Percentiles rank a stretch among this genome's conserved stretches.
Evolutionary conservation across 1,140 invertebrate species (phyloP).

Genomic region (Brachionus koreanus): DNA sequence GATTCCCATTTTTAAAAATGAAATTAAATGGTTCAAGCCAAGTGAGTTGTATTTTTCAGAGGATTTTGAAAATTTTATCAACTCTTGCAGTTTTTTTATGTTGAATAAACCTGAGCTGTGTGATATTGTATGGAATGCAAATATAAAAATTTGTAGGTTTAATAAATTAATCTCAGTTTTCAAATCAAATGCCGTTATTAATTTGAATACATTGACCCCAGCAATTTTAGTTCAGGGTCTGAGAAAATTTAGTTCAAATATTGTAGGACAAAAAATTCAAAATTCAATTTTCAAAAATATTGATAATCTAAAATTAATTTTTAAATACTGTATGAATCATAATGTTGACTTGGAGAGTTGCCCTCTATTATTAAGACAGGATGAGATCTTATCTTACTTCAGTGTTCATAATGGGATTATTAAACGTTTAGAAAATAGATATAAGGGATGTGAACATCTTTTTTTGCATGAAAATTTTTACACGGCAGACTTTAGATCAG

Average conservation of each 20-base stretch:
- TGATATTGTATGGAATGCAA: background rate
- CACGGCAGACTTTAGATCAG: too few species aligned
- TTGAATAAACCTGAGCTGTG: background rate
- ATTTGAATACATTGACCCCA: background rate
- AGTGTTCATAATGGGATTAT: background rate
- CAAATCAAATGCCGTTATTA: background rate
- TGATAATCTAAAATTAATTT: background rate
- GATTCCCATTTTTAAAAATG: background rate
- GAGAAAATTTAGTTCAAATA: background rate
- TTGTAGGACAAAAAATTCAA: background rate
- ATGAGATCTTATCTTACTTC: background rate
- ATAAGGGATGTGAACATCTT: background rate
- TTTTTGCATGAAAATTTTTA: background rate
- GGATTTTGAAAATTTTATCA: background rate
- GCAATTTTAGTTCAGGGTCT: background rate
- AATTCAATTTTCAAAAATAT: background rate
- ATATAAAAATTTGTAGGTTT: background rate
- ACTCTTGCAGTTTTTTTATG: too few species aligned
- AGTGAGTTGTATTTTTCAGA: slow-evolving; percentile 1
- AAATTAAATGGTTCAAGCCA: background rate
- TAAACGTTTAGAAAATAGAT: background rate
- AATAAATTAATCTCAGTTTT: background rate
- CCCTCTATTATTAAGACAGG: background rate
- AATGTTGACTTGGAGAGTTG: background rate
- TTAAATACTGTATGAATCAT: background rate